Base-by-base conservation (phyloP, 2,888 invertebrate species). In the Heteropelma amictum region DNA sequence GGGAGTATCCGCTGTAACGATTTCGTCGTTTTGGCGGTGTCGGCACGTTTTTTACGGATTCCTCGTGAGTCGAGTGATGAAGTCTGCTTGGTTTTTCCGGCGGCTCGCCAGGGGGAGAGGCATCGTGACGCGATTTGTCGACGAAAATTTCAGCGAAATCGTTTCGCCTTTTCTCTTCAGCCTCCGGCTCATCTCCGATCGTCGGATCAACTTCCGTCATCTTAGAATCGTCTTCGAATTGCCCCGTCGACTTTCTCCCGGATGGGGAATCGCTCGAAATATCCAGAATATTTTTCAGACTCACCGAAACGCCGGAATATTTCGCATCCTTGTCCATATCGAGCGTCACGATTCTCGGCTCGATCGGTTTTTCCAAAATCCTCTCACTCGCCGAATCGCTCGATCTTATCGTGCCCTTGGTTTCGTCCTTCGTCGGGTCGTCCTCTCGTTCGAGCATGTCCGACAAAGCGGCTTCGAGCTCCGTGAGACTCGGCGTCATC, bases 401-500 rank as follows among this genome's bases (percentile, higher is more conserved):
- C 10, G 1, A 12, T 1, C n/a, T 7, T 1, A 19, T n/a, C 10
- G 30, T 58, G 1, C 54, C 21, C 8, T 28, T 26, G 0, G 4
- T 12, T n/a, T 69, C 53, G 3, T 63, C 71, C n/a, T 45, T 17
- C 7, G 19, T 33, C 28, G 33, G 45, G 7, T 80, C 72, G 17
- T 85, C 86, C 42, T 85, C 85, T 28, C 81, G 84, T 69, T 89
- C 89, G 17, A 89, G 76, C 84, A 88, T 86, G 70, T 88, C 88
- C 7, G 87, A 87, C n/a, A 89, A 78, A 4, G 88, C 88, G 1
- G 83, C 86, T 72, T 88, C 88, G 30, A 89, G 73, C 72, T 89
- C 89, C 14, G 84, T 86, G 47, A 89, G 79, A 40, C 87, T 88
- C 17, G 89, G 88, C 21, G 88, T 89, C 87, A 87, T 88, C 61